phyloP scores from a whole-genome alignment of 2,113 vertebrate species.

The Cephalopterus ornatus region DNA sequence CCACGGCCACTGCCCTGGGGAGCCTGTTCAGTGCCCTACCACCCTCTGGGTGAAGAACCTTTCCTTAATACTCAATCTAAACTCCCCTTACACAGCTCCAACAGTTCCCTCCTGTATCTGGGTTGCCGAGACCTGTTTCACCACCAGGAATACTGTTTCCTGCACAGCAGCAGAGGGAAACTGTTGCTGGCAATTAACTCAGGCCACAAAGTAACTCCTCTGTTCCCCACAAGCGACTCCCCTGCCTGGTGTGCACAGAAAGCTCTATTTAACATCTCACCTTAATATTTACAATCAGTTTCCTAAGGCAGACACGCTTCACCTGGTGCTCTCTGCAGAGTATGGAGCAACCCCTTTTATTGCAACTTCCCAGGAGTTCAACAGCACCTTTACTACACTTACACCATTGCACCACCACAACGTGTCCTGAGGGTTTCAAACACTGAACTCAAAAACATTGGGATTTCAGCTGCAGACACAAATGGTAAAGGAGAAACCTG shows the following conservation, averaged over 20 bases:
- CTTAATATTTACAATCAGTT: background rate
- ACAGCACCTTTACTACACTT: accelerated
- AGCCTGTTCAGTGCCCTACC: background rate
- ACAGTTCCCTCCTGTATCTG: background rate
- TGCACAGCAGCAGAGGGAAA: background rate
- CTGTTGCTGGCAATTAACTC: too few relatives aligned
- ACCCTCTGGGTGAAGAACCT: background rate
- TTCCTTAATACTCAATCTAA: background rate
- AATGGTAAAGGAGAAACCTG: background rate
- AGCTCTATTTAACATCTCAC: background rate
- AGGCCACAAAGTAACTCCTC: background rate
- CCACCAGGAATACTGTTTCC: background rate
- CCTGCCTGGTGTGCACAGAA: background rate
- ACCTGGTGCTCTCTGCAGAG: background rate
- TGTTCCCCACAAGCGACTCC: background rate
- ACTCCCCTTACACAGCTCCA: too few relatives aligned
- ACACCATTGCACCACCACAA: background rate
- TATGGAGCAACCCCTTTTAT: background rate
- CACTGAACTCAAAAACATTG: background rate
- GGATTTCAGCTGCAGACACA: background rate
- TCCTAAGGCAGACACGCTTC: accelerated
- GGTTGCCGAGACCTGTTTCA: background rate
- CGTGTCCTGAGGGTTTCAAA: background rate
- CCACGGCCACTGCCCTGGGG: background rate
- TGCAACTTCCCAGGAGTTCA: background rate